Percentiles rank a stretch among this genome's conserved stretches.
Conservation (phyloP, 2,888 invertebrate species). For the Platycheirus rosarum region DNA sequence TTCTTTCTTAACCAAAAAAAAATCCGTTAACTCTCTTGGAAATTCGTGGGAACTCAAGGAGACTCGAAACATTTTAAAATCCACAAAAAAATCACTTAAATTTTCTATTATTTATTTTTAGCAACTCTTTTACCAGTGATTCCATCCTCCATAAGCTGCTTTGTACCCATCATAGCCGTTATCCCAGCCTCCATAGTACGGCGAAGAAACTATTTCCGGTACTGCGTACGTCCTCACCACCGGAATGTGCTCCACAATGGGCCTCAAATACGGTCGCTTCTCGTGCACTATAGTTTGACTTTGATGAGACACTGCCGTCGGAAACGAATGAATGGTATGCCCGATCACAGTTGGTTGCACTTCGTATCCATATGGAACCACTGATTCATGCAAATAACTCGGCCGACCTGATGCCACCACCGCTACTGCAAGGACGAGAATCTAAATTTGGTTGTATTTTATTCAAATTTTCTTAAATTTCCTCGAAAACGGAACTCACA, state of each 20-base stretch:
- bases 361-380: constrained; percentile 76
- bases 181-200: constrained; percentile 56
- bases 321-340: constrained; percentile 77
- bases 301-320: constrained; percentile 80
- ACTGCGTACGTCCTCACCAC: constrained; percentile 76
- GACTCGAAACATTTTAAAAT: no score
- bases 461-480: background rate
- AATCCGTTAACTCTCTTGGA: no score
- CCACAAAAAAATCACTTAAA: no score
- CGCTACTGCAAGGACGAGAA: constrained; percentile 41
- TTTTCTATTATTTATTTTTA: no score
- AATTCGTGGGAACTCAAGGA: no score
- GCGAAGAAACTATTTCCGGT: constrained; percentile 59
- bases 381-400: constrained; percentile 76
- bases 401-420: constrained; percentile 75
- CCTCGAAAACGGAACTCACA: constrained; percentile 75
- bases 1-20: no score
- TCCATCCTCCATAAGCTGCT: constrained; percentile 74
- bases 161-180: constrained; percentile 50
- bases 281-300: constrained; percentile 81
- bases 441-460: constrained; percentile 20
- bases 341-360: constrained; percentile 79
- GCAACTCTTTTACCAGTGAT: constrained; percentile 72
- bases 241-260: constrained; percentile 78
- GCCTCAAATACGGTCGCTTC: constrained; percentile 80